Evolutionary conservation across 2,888 invertebrate species (phyloP).

Genomic region (Pyrgus malvae): DNA sequence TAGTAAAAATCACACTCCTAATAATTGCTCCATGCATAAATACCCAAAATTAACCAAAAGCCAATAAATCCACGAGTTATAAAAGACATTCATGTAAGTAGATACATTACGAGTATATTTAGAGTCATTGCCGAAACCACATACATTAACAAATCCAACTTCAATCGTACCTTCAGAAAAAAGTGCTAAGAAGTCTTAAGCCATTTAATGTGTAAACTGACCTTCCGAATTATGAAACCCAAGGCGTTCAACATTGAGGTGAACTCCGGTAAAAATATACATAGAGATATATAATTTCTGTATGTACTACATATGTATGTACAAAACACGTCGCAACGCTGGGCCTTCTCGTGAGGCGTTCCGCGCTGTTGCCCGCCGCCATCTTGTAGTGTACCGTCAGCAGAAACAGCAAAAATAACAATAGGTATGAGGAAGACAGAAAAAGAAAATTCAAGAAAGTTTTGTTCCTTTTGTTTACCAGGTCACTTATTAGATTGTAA

Average conservation of each 20-base stretch:
- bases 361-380: slow-evolving; percentile 61
- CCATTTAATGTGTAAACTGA: slow-evolving; percentile 8
- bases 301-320: slow-evolving; percentile 36
- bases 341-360: slow-evolving; percentile 44
- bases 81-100: no score
- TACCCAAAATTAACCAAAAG: no score
- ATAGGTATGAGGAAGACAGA: not conserved
- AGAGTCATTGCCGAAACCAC: no score
- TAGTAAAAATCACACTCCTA: no score
- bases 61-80: no score
- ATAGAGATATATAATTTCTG: slow-evolving; percentile 28
- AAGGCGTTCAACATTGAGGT: slow-evolving; percentile 14
- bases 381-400: slow-evolving; percentile 55
- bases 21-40: no score
- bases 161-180: no score
- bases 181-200: no score
- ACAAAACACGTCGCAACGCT: slow-evolving; percentile 38
- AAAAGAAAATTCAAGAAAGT: not conserved
- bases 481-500: no score
- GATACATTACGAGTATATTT: no score
- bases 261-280: slow-evolving; percentile 25
- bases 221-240: slow-evolving; percentile 12
- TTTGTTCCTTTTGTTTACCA: not conserved
- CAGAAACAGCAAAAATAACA: slow-evolving; percentile 29
- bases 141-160: no score